Evolutionary conservation across 2,113 vertebrate genomes (phyloP).

Genomic region (Hoplias malabaricus): DNA sequence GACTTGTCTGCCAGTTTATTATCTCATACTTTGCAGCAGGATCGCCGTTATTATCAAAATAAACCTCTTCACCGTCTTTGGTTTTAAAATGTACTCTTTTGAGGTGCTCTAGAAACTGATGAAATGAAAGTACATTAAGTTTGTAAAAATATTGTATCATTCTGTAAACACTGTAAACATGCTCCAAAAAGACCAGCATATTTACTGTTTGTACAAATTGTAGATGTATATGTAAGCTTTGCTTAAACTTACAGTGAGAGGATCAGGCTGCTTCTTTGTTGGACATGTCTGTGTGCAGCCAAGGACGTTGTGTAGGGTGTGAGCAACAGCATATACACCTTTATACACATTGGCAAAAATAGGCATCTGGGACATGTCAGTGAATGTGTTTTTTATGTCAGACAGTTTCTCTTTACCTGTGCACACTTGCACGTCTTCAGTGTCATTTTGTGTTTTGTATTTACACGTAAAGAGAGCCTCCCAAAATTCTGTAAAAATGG

Average conservation of each 20-base stretch:
- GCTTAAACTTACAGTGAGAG: conserved; percentile 12
- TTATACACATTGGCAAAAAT: conserved; percentile 57
- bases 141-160: too few species aligned
- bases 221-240: neutral
- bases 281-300: neutral
- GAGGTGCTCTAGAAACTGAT: neutral
- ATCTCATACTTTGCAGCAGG: neutral
- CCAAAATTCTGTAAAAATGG: conserved; percentile 54
- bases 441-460: neutral
- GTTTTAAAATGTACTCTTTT: neutral
- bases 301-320: conserved; percentile 51
- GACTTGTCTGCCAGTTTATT: neutral
- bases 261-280: conserved; percentile 22
- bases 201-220: neutral
- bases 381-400: conserved; percentile 50
- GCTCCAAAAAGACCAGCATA: neutral
- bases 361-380: conserved; percentile 53
- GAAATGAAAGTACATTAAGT: too few species aligned
- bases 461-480: conserved; percentile 52
- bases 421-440: conserved; percentile 6
- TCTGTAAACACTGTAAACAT: neutral
- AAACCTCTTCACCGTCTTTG: neutral
- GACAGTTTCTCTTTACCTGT: conserved; percentile 49
- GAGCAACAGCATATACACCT: conserved; percentile 54
- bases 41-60: neutral